Percentiles rank a stretch among this genome's conserved stretches.
phyloP scores from a whole-genome alignment of 2,888 invertebrate genomes.

The Parnassius mnemosyne region DNA sequence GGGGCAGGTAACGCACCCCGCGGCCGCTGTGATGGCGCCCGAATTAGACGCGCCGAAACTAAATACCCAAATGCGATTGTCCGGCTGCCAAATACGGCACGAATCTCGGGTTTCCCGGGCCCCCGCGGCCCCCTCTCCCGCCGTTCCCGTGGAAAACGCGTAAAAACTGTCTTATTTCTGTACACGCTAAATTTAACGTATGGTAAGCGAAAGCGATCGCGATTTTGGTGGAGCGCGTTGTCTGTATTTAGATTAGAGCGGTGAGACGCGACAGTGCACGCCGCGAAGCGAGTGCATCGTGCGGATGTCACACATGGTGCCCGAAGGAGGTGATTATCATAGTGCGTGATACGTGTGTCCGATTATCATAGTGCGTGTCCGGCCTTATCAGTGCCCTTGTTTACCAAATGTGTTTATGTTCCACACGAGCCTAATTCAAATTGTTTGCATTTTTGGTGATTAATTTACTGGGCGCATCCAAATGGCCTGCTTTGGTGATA shows the following conservation, averaged over 20 bases:
- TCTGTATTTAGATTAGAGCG: constrained; percentile 76
- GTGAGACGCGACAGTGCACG: constrained; percentile 40
- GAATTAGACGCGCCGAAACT: constrained; percentile 56
- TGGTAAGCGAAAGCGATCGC: constrained; percentile 77
- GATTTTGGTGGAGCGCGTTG: constrained; percentile 75
- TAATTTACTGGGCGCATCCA: constrained; percentile 4
- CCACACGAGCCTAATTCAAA: not conserved
- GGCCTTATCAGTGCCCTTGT: constrained; percentile 13
- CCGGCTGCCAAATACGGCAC: constrained; percentile 75
- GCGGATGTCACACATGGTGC: constrained; percentile 75
- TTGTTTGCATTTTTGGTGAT: constrained; percentile 9
- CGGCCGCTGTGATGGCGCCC: constrained; percentile 28
- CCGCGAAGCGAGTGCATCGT: constrained; percentile 39
- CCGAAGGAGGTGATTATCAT: constrained; percentile 69
- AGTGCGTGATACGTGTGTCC: constrained; percentile 8
- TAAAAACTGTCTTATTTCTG: constrained; percentile 79
- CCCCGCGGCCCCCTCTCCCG: constrained; percentile 56
- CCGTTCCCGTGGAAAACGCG: constrained; percentile 70
- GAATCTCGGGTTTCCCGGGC: constrained; percentile 75
- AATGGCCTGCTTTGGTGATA: constrained; percentile 3
- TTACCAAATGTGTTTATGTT: constrained; percentile 2
- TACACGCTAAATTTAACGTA: constrained; percentile 79
- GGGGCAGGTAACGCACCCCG: constrained; percentile 11
- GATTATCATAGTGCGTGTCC: not conserved
- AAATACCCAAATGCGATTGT: constrained; percentile 72